Base-by-base conservation (phyloP, 64 coral and sea anemone genomes). In the Pocillopora verrucosa region DNA sequence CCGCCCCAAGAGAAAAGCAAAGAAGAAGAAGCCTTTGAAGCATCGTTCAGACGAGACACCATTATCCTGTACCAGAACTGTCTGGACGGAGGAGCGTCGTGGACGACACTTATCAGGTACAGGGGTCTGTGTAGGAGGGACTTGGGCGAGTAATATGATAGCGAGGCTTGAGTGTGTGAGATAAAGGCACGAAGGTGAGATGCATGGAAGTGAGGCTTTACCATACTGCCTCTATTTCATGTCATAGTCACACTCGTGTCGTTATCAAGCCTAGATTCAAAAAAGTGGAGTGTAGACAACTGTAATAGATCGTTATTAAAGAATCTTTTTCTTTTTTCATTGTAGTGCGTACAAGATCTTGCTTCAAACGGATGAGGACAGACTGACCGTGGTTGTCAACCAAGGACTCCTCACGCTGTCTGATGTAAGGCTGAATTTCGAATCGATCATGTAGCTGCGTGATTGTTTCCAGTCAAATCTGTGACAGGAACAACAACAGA, bases 41-140 rank as follows among this genome's bases (percentile, higher is more conserved):
- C 93, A 16, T 34, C 76, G 3, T 99, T 99, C 78, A 89, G 97
- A 59, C 90, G 93, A 68, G 79, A 76, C 74, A 99, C 97, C 19
- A 99, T 99, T 64, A 88, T 93, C 56, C 77, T 95, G 77, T 99
- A 99, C 72, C 88, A 95, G 34, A 99, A 92, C 73, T 95, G 88
- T 35, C 59, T 99, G 65, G 97, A 99, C 37, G 87, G 93, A 51
- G 97, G 91, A 17, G 89, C 97, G 15, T 72, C 92, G 30, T 99
- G 97, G 97, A 99, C 97, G 19, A 99, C 97, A 1, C 94, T 99
- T 14, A 95, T 99, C 67, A 95, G 86, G 97, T 95, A 16, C 64
- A 84, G 58, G 7, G 20, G 9, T 70, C 12, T 25, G n/a, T 24
- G 67, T 24, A 20, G 22, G 20, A 30, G 5, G 5, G 20, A 70